These are phyloP conservation scores for Eilema sororculum DNA, from an alignment of 2,888 invertebrate species.

Conservation along the genomic window DNA sequence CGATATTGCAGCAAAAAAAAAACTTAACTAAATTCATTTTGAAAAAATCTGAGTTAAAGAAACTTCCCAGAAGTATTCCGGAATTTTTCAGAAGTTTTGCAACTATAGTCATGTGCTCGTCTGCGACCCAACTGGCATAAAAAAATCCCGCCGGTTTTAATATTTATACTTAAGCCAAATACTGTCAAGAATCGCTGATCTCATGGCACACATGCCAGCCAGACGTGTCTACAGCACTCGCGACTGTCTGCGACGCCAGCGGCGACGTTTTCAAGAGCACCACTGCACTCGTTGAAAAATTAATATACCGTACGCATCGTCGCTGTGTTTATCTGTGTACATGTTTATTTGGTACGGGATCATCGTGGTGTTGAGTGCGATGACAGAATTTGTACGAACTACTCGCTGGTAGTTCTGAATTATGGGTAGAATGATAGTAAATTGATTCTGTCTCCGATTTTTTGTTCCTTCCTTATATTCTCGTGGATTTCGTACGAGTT, in stretches of 20 bases:
- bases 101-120: too few relatives aligned
- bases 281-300: constrained; percentile 75
- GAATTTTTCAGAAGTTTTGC: too few relatives aligned
- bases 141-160: too few relatives aligned
- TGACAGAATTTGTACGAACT: background rate
- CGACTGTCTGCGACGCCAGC: constrained; percentile 77
- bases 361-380: constrained; percentile 6
- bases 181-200: constrained; percentile 31
- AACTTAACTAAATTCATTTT: too few relatives aligned
- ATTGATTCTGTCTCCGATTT: background rate
- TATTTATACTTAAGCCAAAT: too few relatives aligned
- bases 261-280: constrained; percentile 75
- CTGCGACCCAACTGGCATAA: too few relatives aligned
- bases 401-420: background rate
- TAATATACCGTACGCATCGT: constrained; percentile 68
- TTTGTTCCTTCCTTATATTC: background rate
- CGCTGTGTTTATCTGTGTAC: constrained; percentile 15
- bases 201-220: constrained; percentile 57
- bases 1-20: too few relatives aligned
- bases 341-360: constrained; percentile 37
- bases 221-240: constrained; percentile 71
- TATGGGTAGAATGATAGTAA: background rate
- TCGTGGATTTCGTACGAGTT: background rate
- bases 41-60: too few relatives aligned
- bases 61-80: too few relatives aligned